These are phyloP conservation scores for Mormoops blainvillei DNA, from an alignment of 2,113 vertebrate species.

Conservation along the genomic window DNA sequence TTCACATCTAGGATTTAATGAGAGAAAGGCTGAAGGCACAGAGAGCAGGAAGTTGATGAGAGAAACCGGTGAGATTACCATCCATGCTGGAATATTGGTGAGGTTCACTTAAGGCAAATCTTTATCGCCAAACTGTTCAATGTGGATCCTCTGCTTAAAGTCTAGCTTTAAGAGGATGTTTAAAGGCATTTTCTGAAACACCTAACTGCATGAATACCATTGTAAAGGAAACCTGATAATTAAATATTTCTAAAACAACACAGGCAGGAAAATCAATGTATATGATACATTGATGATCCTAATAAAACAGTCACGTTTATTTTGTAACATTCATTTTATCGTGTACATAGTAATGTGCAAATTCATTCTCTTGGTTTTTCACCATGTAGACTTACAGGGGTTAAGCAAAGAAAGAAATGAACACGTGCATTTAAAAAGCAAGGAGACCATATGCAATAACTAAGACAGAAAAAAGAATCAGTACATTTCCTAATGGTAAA, in stretches of 20 bases:
- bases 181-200: background rate
- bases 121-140: background rate
- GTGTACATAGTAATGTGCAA: background rate
- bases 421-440: background rate
- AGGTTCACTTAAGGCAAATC: background rate
- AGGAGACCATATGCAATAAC: background rate
- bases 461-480: slow-evolving; percentile 10
- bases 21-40: background rate
- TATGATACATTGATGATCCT: background rate
- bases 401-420: background rate
- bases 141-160: background rate
- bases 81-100: background rate
- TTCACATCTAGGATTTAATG: background rate
- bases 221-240: slow-evolving; percentile 17
- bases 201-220: background rate
- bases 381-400: background rate
- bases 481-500: background rate
- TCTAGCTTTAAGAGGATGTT: background rate
- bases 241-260: slow-evolving; percentile 39
- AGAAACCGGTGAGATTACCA: background rate
- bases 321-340: background rate
- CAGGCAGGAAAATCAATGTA: background rate
- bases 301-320: background rate
- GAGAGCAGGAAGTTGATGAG: background rate
- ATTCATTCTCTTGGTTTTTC: background rate